Evolutionary conservation across 2,888 invertebrate genomes (phyloP).

Genomic region (Oeneis ivallda): DNA sequence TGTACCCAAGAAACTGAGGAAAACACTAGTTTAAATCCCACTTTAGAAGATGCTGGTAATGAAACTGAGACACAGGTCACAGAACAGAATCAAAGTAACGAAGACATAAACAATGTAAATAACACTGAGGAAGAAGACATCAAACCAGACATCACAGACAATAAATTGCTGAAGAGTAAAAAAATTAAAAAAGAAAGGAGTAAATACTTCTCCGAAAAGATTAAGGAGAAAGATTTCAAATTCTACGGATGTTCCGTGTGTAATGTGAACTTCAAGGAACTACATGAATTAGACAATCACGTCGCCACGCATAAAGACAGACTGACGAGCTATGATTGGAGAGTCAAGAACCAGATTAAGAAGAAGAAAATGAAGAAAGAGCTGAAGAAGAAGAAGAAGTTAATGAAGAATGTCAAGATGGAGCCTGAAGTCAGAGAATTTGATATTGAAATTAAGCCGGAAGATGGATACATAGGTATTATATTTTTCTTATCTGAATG

Average conservation of each 20-base stretch:
- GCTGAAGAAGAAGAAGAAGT: constrained; percentile 56
- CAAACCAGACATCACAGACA: constrained; percentile 46
- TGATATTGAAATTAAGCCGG: constrained; percentile 67
- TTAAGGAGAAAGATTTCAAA: constrained; percentile 60
- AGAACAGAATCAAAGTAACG: constrained; percentile 12
- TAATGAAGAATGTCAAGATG: constrained; percentile 50
- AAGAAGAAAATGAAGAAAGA: constrained; percentile 62
- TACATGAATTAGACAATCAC: constrained; percentile 64
- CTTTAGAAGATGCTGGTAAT: not conserved
- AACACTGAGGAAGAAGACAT: constrained; percentile 39
- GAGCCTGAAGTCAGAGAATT: constrained; percentile 32
- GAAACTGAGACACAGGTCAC: constrained; percentile 4
- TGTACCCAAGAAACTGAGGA: not conserved
- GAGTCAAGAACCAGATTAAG: constrained; percentile 61
- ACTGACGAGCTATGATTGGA: constrained; percentile 67
- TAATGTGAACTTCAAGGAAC: constrained; percentile 56
- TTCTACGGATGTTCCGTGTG: constrained; percentile 73
- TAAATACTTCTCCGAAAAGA: constrained; percentile 66
- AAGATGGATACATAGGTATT: constrained; percentile 69
- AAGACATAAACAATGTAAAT: constrained; percentile 20
- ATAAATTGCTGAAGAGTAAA: constrained; percentile 33
- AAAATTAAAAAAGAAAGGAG: constrained; percentile 51
- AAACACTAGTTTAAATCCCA: constrained; percentile 3
- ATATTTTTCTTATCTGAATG: not conserved
- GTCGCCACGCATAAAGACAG: constrained; percentile 66